Base-by-base conservation (phyloP, 2,888 invertebrate genomes). In the Ephialtes manifestator region DNA sequence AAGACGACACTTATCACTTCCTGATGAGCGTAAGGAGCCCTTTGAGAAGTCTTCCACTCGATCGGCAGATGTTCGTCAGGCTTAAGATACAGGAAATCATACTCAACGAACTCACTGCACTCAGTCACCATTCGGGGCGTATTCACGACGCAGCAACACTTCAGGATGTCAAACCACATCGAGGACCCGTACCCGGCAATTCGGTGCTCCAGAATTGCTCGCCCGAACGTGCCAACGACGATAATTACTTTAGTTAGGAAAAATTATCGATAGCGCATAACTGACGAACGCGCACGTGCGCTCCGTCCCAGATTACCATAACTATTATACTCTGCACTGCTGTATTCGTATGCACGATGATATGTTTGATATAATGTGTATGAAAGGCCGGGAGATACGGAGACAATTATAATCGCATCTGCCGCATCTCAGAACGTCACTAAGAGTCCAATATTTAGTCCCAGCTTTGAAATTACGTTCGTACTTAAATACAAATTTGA, bases 1-100 rank as follows among this genome's bases (percentile, higher is more conserved):
- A 90, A 18, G 91, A 91, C 81, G 91, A 91, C 53, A 91, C 91
- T 58, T 91, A 91, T 82, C 91, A 91, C 63, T 91, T 91, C 67
- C 87, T 91, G 1, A 91, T 91, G 91, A 91, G 91, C 83, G 89
- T 91, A 0, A 83, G 91, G 18, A 91, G 89, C 67, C 91, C 91
- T 0, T 48, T 91, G 63, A 90, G 89, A 31, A 91, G 91, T 72
- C 74, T 91, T 46, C 89, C 91, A 1, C 89, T 91, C 43, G 91
- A 91, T 48, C 82, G 91, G 18, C 91, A 91, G 75, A 90, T 91
- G 91, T 91, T 89, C 68, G 90, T 91, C 24, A 84, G 91, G 15
- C 84, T 91, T 0, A 91, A 91, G 81, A 91, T 91, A 35, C 91
- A 91, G 74, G 91, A 91, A 79, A 86, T 91, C 18, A 90, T 91